Conservation (phyloP, 2,797 vertebrate species). For the Trichosurus vulpecula region DNA sequence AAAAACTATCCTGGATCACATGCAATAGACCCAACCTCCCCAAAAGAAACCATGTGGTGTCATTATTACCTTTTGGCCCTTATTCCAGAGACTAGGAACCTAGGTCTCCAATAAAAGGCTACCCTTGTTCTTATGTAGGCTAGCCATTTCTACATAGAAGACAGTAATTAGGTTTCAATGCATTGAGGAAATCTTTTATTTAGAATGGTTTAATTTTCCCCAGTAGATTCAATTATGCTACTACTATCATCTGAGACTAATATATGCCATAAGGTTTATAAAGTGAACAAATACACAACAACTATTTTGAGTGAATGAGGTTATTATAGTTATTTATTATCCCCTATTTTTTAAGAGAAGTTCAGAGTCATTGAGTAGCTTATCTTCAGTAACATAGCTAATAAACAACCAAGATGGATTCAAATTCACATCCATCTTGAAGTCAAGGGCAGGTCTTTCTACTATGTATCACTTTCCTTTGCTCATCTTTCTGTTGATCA, state of each 20-base stretch:
- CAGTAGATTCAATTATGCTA: background rate
- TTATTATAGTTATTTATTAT: background rate
- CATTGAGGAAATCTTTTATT: background rate
- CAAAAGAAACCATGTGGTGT: background rate
- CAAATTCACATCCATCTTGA: background rate
- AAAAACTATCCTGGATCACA: background rate
- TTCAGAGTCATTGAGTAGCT: background rate
- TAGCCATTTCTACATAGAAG: background rate
- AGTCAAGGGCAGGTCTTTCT: background rate
- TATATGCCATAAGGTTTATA: background rate
- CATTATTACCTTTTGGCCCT: background rate
- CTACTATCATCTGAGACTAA: background rate
- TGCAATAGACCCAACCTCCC: background rate
- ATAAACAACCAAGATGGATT: background rate
- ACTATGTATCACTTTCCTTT: background rate
- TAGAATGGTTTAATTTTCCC: background rate
- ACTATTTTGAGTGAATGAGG: background rate
- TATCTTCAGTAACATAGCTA: background rate
- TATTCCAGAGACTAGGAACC: background rate
- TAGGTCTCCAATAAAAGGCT: background rate
- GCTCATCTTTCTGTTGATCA: background rate
- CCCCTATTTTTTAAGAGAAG: background rate
- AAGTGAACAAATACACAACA: background rate
- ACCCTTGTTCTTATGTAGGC: background rate
- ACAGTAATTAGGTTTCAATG: background rate